Conservation (phyloP, 1,140 invertebrate species). For the Papilio glaucus region DNA sequence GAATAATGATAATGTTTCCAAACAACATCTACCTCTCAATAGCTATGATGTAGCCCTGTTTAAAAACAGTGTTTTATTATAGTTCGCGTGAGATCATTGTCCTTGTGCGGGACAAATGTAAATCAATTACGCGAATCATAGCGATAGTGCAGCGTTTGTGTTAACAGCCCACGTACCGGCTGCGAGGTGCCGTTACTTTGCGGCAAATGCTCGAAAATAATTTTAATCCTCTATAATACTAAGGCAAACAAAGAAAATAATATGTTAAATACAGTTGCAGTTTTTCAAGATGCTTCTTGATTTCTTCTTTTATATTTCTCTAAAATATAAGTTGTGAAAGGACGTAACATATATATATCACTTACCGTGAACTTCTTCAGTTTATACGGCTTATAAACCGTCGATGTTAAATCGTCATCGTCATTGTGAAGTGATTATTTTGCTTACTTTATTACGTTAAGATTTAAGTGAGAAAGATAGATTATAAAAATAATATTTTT, state of each 20-base stretch:
- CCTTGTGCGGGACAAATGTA: conserved; percentile 55
- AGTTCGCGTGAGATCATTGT: conserved; percentile 54
- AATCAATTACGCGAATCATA: conserved; percentile 58
- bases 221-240: background rate
- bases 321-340: no score
- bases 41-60: conserved; percentile 4
- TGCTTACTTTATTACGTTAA: no score
- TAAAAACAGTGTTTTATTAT: conserved; percentile 23
- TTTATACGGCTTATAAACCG: no score
- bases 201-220: conserved; percentile 33
- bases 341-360: no score
- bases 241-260: background rate
- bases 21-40: background rate
- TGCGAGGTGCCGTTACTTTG: conserved; percentile 53
- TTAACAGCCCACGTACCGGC: conserved; percentile 49
- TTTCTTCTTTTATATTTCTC: no score
- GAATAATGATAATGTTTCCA: background rate
- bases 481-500: no score
- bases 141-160: conserved; percentile 41
- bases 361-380: no score
- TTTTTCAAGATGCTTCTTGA: no score
- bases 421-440: no score
- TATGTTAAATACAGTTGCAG: no score
- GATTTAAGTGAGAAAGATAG: no score
- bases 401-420: no score